phyloP scores from a whole-genome alignment of 2,888 invertebrate species.

The Andrena haemorrhoa region DNA sequence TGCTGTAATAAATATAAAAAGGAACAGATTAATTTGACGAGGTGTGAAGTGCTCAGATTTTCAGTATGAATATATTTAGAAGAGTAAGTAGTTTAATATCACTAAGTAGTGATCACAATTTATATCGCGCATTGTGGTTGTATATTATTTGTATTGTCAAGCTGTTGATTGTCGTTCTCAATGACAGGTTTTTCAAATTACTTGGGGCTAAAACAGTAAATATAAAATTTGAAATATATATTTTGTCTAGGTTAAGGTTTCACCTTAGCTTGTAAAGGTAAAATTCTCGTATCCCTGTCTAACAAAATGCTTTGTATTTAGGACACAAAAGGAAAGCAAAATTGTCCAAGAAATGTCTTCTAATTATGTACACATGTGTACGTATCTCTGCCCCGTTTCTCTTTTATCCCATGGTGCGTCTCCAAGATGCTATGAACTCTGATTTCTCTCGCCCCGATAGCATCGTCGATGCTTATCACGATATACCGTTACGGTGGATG shows the following conservation, averaged over 20 bases:
- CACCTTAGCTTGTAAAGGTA: too few relatives aligned
- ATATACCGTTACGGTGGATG: background rate
- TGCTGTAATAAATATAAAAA: background rate
- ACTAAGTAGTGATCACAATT: background rate
- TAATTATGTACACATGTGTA: background rate
- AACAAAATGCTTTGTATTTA: background rate
- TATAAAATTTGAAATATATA: too few relatives aligned
- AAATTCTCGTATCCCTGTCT: background rate
- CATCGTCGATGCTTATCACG: conserved; percentile 32
- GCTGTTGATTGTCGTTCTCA: too few relatives aligned
- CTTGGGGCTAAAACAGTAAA: too few relatives aligned
- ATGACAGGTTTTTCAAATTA: too few relatives aligned
- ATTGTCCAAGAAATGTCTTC: background rate
- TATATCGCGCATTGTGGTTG: background rate
- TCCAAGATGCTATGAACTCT: background rate
- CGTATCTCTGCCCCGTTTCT: background rate
- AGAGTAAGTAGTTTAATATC: conserved; percentile 31
- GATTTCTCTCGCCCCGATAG: conserved; percentile 19
- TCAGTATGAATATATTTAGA: conserved; percentile 27
- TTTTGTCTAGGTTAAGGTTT: too few relatives aligned
- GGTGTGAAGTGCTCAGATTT: background rate
- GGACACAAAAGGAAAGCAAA: conserved; percentile 12
- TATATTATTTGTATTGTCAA: background rate
- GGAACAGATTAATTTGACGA: background rate
- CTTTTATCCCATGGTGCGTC: conserved; percentile 9